Conservation (phyloP, 1,140 invertebrate genomes). For the Leptinotarsa texana region DNA sequence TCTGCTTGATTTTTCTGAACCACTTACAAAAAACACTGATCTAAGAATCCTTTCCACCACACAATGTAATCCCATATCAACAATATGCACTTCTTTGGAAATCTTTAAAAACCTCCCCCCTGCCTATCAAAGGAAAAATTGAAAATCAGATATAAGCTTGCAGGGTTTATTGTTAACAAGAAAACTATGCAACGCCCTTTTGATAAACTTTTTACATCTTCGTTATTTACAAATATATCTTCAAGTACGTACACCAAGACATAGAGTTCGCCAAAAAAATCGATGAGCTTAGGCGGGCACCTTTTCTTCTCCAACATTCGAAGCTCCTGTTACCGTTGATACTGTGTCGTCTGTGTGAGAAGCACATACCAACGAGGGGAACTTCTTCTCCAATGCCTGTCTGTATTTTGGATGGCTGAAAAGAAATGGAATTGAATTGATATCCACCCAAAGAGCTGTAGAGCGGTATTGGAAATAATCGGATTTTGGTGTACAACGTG, state of each 20-base stretch:
- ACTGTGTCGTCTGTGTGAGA: conserved; percentile 59
- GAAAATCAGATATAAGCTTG: conserved; percentile 4
- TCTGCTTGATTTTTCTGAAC: no score
- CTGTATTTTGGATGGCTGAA: conserved; percentile 77
- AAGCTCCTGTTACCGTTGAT: conserved; percentile 62
- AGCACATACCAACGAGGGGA: conserved; percentile 69
- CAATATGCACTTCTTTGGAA: no score
- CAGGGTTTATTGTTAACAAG: conserved; percentile 27
- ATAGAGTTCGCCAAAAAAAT: conserved; percentile 12
- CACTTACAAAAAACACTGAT: no score
- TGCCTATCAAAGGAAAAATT: neutral
- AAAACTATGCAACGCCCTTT: conserved; percentile 15
- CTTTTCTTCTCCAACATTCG: conserved; percentile 55
- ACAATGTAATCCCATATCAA: no score
- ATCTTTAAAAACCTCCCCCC: no score
- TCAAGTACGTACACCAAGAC: conserved; percentile 26
- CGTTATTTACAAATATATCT: conserved; percentile 10
- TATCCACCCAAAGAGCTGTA: no score
- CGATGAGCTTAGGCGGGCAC: conserved; percentile 36
- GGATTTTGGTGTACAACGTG: no score
- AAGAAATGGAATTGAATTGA: conserved; percentile 29
- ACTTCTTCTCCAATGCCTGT: conserved; percentile 70
- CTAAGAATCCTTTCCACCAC: no score
- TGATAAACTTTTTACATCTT: conserved; percentile 7
- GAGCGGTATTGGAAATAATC: no score